phyloP scores from a whole-genome alignment of 1,140 invertebrate species.

The Dermatophagoides farinae region DNA sequence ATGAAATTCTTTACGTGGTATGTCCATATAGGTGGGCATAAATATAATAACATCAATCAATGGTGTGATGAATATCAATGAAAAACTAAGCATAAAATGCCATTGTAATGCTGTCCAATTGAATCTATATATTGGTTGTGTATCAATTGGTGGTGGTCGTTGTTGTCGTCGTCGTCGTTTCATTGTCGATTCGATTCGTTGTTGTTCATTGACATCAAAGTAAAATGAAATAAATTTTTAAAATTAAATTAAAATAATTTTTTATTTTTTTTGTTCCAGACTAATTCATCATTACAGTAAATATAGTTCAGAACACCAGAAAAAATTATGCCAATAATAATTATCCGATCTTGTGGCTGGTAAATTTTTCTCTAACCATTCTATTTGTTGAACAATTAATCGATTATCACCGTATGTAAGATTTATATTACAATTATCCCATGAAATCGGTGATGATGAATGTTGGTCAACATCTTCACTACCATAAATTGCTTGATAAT shows the following conservation, averaged over 20 bases:
- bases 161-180: background rate
- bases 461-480: background rate
- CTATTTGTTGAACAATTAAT: background rate
- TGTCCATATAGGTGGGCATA: background rate
- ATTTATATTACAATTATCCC: background rate
- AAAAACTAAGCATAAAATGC: background rate
- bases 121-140: too few relatives aligned
- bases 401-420: background rate
- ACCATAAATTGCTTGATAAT: background rate
- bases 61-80: background rate
- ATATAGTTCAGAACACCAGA: too few relatives aligned
- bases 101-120: background rate
- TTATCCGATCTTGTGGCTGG: conserved; percentile 1
- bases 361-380: background rate
- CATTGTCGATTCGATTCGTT: background rate
- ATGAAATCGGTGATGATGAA: background rate
- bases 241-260: too few relatives aligned
- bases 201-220: background rate
- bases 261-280: too few relatives aligned
- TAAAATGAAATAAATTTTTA: background rate
- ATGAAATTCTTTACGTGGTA: background rate
- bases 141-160: background rate
- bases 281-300: too few relatives aligned
- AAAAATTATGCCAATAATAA: background rate
- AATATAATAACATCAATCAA: background rate